These are phyloP conservation scores for Hafferia zeledoni DNA, from an alignment of 2,797 vertebrate species.

Conservation along the genomic window DNA sequence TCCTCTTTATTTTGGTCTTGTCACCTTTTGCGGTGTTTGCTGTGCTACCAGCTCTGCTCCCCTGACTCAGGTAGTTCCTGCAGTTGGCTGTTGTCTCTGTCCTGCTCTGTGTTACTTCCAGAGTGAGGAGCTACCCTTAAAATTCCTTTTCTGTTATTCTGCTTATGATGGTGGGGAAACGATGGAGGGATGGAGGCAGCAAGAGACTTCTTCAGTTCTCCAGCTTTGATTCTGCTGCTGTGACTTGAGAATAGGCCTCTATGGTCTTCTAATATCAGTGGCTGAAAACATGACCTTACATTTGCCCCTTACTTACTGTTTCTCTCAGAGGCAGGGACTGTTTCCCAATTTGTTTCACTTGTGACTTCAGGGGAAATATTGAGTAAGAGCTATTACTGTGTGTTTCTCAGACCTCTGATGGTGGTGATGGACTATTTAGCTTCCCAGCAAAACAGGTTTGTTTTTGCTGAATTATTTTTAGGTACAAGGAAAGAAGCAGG, in stretches of 20 bases:
- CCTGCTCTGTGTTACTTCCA: background rate
- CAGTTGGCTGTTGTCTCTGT: background rate
- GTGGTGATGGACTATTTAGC: background rate
- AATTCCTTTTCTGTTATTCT: background rate
- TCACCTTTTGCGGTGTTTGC: background rate
- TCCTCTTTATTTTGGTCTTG: background rate
- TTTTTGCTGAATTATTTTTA: background rate
- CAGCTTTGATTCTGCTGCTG: background rate
- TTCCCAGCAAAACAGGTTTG: background rate
- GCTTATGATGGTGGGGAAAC: background rate
- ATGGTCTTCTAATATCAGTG: background rate
- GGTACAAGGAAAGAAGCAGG: background rate
- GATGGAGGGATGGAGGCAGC: background rate
- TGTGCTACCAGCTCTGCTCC: background rate
- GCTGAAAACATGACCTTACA: background rate
- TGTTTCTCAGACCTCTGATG: background rate
- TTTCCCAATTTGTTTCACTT: background rate
- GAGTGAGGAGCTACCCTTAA: background rate
- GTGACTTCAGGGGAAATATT: background rate
- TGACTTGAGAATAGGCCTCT: background rate
- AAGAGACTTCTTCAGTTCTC: background rate
- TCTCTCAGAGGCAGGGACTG: background rate
- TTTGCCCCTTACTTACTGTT: background rate
- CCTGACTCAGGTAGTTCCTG: background rate
- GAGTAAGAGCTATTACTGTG: background rate